Base-by-base conservation (phyloP, 2,888 invertebrate genomes). In the Alloscopus bannaensis region DNA sequence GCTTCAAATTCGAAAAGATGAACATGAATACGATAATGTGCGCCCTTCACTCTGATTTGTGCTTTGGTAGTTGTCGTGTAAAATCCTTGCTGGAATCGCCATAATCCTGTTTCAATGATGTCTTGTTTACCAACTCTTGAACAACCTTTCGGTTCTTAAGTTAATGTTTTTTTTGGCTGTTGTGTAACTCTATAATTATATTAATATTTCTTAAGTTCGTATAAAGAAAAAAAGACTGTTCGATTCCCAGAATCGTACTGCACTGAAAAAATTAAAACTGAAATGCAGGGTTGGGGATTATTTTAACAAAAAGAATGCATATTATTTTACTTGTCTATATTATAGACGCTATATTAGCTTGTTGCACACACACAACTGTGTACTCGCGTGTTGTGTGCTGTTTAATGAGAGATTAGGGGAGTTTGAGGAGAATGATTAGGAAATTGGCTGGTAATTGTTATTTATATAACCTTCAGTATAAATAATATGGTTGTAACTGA, bases 211-310 rank as follows among this genome's bases (percentile, higher is more conserved):
- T 59, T 24, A 28, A 29, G 47, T 62, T 62, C 18, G 55, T 24
- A 52, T 20, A 52, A 70, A 57, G 64, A 77, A 55, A 69, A 71
- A 50, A 77, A 77, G 77, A 77, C 77, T 77, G 77, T 77, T 47
- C 70, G 77, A 70, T 77, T 77, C 69, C 42, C 59, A 20, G 77
- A 70, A 77, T 70, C 70, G 69, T 69, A 26, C 77, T 77, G 77
- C 70, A 77, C 77, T 77, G 77, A 77, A 69, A 69, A n/a, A 47
- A 18, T 47, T 13, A 18, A 62, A 62, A 65, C 65, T 65, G 65
- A 70, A 70, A 77, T 69, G 77, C 62, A 70, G 77, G 70, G 70
- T 62, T 77, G 77, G 69, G 77, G 64, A 42, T 65, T 47, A 47
- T 52, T 22, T 20, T 52, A 22, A 24, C 13, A 40, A 18, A n/a